Conservation (phyloP, 2,113 vertebrate species). For the Struthidea cinerea region DNA sequence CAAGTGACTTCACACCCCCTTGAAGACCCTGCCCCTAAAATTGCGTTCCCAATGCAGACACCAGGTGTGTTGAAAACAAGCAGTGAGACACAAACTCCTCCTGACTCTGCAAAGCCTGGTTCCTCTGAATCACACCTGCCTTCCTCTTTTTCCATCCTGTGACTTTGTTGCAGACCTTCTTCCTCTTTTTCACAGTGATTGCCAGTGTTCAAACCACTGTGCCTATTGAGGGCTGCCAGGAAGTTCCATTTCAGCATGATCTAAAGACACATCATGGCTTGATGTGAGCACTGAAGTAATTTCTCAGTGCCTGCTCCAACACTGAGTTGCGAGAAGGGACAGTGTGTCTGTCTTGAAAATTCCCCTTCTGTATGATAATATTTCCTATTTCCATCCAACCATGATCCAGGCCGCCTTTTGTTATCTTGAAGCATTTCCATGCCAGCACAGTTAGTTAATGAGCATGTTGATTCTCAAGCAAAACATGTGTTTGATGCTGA, state of each 20-base stretch:
- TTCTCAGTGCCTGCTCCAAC: neutral
- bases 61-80: neutral
- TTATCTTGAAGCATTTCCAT: neutral
- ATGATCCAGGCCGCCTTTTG: neutral
- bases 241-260: neutral
- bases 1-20: neutral
- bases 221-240: neutral
- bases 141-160: neutral
- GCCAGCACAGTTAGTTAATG: conserved; percentile 23
- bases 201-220: neutral
- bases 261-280: neutral
- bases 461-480: neutral
- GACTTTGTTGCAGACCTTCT: neutral
- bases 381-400: neutral
- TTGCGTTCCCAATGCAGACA: neutral
- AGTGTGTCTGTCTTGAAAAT: neutral
- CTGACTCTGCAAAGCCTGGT: neutral
- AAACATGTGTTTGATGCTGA: neutral
- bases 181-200: neutral
- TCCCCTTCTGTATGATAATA: neutral
- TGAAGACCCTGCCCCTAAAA: neutral
- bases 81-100: neutral
- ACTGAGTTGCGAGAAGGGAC: accelerated
- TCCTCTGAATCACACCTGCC: neutral
- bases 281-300: neutral